Conservation (phyloP, 1,140 invertebrate species). For the Belonocnema kinseyi region DNA sequence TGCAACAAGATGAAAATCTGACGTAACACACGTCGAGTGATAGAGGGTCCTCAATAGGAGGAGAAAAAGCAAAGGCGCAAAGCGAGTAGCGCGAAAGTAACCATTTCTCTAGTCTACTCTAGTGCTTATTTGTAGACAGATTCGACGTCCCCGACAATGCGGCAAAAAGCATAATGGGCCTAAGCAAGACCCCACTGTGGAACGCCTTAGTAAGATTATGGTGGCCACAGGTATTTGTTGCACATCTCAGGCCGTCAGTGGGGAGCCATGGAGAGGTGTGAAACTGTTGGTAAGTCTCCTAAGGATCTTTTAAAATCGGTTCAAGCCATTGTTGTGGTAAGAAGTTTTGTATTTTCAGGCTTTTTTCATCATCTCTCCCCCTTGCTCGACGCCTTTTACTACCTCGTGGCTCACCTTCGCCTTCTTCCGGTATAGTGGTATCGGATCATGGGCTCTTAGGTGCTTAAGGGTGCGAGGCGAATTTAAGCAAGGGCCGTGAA, state of each 20-base stretch:
- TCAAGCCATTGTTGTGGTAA: conserved; percentile 71
- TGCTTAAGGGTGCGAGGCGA: conserved; percentile 58
- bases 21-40: conserved; percentile 23
- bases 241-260: conserved; percentile 61
- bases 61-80: conserved; percentile 36
- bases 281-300: conserved; percentile 69
- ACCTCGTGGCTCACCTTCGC: conserved; percentile 34
- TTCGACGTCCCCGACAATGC: conserved; percentile 73
- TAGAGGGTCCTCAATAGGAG: conserved; percentile 42
- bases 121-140: conserved; percentile 76
- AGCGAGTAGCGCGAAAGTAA: conserved; percentile 55
- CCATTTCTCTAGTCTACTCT: conserved; percentile 61
- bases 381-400: conserved; percentile 22
- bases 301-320: conserved; percentile 70
- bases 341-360: conserved; percentile 67
- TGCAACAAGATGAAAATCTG: conserved; percentile 4
- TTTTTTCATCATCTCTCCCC: conserved; percentile 38
- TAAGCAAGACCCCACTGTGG: conserved; percentile 52
- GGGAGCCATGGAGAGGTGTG: conserved; percentile 68
- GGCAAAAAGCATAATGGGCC: conserved; percentile 69
- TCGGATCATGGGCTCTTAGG: conserved; percentile 62
- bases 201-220: conserved; percentile 68
- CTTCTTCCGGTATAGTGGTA: conserved; percentile 18
- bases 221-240: conserved; percentile 70
- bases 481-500: conserved; percentile 44